A percentile compares a stretch with the other conserved stretches of the same genome.
phyloP scores from a whole-genome alignment of 2,797 vertebrate genomes.

The Pitangus sulphuratus region DNA sequence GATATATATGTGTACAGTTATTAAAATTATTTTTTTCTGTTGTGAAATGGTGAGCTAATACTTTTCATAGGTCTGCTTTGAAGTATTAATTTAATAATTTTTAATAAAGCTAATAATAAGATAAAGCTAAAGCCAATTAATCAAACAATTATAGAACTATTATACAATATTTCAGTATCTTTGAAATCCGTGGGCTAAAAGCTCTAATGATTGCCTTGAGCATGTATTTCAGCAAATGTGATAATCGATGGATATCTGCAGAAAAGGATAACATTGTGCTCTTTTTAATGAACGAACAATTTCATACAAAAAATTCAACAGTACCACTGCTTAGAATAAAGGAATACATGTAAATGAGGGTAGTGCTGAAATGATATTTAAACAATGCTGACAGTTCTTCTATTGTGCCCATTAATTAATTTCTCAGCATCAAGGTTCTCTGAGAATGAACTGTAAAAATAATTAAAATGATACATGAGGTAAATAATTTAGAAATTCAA shows the following conservation, averaged over 20 bases:
- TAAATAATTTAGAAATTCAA: constrained; percentile 77
- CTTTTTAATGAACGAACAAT: constrained; percentile 73
- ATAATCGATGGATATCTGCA: constrained; percentile 65
- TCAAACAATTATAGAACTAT: neutral
- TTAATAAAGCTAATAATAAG: neutral
- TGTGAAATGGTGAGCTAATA: neutral
- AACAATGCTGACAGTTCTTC: constrained; percentile 75
- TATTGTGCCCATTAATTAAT: constrained; percentile 84
- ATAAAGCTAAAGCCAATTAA: neutral
- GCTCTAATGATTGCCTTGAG: constrained; percentile 3
- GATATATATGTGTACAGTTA: neutral
- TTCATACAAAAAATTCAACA: constrained; percentile 54
- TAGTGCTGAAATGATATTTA: constrained; percentile 59
- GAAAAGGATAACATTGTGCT: constrained; percentile 64
- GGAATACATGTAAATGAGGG: constrained; percentile 72
- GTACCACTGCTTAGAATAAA: constrained; percentile 70
- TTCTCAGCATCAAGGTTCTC: constrained; percentile 74
- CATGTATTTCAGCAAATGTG: constrained; percentile 54
- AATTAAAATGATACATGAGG: constrained; percentile 84
- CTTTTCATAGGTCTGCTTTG: neutral
- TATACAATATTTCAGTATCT: neutral
- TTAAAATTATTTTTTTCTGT: neutral
- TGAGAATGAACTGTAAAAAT: constrained; percentile 79
- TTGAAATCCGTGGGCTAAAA: constrained; percentile 1
- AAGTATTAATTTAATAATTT: neutral